Percentiles rank a stretch among this genome's conserved stretches.
Conservation (phyloP, 2,113 vertebrate genomes). For the Amphiprion ocellaris region DNA sequence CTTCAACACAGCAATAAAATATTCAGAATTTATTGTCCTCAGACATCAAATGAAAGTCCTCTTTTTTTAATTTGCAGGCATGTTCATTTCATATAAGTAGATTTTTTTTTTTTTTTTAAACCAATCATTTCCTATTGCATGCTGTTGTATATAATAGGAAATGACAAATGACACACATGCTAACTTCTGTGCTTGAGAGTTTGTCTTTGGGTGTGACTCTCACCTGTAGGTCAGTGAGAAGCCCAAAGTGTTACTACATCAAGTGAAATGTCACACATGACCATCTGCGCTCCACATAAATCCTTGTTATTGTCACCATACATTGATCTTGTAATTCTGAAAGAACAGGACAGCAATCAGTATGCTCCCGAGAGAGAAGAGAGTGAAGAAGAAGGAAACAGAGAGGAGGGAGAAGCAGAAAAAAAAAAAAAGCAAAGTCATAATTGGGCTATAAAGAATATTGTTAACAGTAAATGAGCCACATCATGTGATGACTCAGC, state of each 20-base stretch:
- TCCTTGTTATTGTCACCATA: slow-evolving; percentile 33
- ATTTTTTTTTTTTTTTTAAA: too few relatives aligned
- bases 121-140: too few relatives aligned
- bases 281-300: slow-evolving; percentile 35
- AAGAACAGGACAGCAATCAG: slow-evolving; percentile 32
- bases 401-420: slow-evolving; percentile 26
- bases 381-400: slow-evolving; percentile 1
- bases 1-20: too few relatives aligned
- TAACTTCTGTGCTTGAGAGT: background rate
- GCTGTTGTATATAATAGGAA: background rate
- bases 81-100: too few relatives aligned
- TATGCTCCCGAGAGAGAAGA: slow-evolving; percentile 23
- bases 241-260: slow-evolving; percentile 3
- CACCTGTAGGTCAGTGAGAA: slow-evolving; percentile 38
- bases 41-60: too few relatives aligned
- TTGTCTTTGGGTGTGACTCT: slow-evolving; percentile 15
- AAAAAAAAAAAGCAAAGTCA: slow-evolving; percentile 66
- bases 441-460: slow-evolving; percentile 71
- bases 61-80: too few relatives aligned
- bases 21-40: too few relatives aligned
- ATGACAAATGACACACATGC: background rate
- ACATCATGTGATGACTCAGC: slow-evolving; percentile 66
- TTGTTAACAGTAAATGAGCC: slow-evolving; percentile 70
- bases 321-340: slow-evolving; percentile 41
- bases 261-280: slow-evolving; percentile 13